Conservation (phyloP, 2,888 invertebrate species). For the Tetropium fuscum region DNA sequence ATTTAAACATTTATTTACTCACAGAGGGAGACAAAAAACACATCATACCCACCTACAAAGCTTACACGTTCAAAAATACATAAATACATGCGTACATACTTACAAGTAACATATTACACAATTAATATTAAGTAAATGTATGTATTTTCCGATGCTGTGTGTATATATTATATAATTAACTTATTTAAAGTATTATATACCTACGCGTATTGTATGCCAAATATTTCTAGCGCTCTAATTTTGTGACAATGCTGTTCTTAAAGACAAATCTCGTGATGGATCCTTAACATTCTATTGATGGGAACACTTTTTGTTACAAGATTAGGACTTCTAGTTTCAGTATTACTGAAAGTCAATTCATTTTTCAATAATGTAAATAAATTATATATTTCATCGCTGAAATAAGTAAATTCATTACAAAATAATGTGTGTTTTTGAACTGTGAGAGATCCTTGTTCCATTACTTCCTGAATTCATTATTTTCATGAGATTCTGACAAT, state of each 20-base stretch:
- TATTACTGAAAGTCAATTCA: constrained; percentile 64
- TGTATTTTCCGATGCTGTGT: constrained; percentile 66
- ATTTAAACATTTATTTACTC: constrained; percentile 43
- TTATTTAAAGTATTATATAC: constrained; percentile 61
- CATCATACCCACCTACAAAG: constrained; percentile 55
- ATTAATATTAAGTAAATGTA: constrained; percentile 62
- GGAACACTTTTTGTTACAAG: constrained; percentile 52
- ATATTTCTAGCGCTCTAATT: constrained; percentile 59
- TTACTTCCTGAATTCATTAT: constrained; percentile 25
- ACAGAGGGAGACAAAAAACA: constrained; percentile 59
- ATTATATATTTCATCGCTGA: constrained; percentile 64
- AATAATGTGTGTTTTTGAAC: constrained; percentile 65
- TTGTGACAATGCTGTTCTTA: constrained; percentile 51
- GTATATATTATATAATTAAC: constrained; percentile 60
- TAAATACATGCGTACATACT: constrained; percentile 56
- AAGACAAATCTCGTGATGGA: constrained; percentile 36
- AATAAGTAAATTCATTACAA: constrained; percentile 62
- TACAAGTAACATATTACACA: constrained; percentile 51
- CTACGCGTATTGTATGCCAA: constrained; percentile 65
- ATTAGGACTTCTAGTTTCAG: constrained; percentile 58
- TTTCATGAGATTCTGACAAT: too few species aligned
- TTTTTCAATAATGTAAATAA: constrained; percentile 65
- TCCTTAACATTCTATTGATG: constrained; percentile 29
- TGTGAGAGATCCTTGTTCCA: constrained; percentile 49
- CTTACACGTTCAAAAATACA: constrained; percentile 69